Percentiles rank a stretch among this genome's conserved stretches.
These are phyloP conservation scores for Leistus spinibarbis DNA, from an alignment of 2,888 invertebrate genomes.

Conservation along the genomic window DNA sequence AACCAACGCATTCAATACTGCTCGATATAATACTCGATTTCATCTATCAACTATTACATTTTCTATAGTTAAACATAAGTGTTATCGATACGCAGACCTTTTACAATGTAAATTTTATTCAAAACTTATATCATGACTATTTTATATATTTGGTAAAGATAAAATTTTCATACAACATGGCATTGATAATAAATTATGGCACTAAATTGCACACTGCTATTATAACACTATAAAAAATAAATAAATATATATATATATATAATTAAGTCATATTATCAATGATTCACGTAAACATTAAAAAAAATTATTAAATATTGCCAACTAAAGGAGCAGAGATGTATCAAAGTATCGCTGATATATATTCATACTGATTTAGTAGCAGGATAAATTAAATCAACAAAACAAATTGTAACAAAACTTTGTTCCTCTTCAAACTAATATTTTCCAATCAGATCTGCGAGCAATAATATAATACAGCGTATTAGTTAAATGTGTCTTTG, in stretches of 20 bases:
- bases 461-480: no score
- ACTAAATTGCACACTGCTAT: not conserved
- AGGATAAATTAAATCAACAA: no score
- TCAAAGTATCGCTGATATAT: no score
- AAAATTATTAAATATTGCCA: no score
- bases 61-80: not conserved
- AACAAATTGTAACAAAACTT: no score
- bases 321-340: no score
- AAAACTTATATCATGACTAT: not conserved
- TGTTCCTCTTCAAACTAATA: no score
- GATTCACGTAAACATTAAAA: no score
- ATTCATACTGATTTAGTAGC: no score
- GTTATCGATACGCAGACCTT: not conserved
- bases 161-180: not conserved
- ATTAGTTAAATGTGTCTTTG: not conserved
- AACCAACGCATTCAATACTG: not conserved
- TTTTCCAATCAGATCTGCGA: no score
- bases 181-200: not conserved
- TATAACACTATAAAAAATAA: no score
- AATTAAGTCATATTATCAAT: no score
- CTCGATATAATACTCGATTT: not conserved
- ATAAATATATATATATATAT: not conserved
- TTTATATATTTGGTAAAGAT: not conserved
- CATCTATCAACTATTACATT: not conserved
- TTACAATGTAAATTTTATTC: not conserved